phyloP scores from a whole-genome alignment of 1,140 invertebrate species.

The Ceratitis capitata region DNA sequence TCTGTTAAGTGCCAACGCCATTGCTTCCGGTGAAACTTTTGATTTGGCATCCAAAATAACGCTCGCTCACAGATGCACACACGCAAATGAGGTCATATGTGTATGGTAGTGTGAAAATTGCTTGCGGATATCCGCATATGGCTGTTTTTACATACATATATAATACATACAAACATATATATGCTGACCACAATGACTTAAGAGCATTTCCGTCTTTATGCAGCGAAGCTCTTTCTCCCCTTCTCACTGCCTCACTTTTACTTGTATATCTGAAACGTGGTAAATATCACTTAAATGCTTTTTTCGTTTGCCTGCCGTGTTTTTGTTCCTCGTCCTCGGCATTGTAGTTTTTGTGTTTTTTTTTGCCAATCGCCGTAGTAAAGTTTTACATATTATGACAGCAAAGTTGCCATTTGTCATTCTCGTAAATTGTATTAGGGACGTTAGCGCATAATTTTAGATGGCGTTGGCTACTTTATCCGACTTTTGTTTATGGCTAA shows the following conservation, averaged over 20 bases:
- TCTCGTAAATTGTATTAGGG: constrained; percentile 23
- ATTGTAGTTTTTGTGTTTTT: background rate
- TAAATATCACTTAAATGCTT: background rate
- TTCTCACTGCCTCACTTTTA: background rate
- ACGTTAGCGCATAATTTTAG: background rate
- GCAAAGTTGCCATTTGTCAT: constrained; percentile 37
- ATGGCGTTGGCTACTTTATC: background rate
- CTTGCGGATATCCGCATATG: constrained; percentile 34
- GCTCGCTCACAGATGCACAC: background rate
- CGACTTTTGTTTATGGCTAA: background rate
- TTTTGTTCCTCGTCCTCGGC: background rate
- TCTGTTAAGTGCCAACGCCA: constrained; percentile 26
- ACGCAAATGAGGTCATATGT: background rate
- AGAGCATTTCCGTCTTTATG: background rate
- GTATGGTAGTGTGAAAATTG: constrained; percentile 20
- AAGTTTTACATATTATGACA: constrained; percentile 41
- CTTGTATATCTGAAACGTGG: too few relatives aligned
- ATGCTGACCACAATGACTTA: constrained; percentile 18
- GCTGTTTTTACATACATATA: too few relatives aligned
- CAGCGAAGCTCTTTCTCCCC: background rate
- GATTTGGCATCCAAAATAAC: constrained; percentile 24
- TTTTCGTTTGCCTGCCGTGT: background rate
- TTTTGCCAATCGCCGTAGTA: background rate
- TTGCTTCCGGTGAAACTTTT: constrained; percentile 30
- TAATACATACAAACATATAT: too few relatives aligned